Conservation (phyloP, 2,797 vertebrate species). For the Simalia tracyae region DNA sequence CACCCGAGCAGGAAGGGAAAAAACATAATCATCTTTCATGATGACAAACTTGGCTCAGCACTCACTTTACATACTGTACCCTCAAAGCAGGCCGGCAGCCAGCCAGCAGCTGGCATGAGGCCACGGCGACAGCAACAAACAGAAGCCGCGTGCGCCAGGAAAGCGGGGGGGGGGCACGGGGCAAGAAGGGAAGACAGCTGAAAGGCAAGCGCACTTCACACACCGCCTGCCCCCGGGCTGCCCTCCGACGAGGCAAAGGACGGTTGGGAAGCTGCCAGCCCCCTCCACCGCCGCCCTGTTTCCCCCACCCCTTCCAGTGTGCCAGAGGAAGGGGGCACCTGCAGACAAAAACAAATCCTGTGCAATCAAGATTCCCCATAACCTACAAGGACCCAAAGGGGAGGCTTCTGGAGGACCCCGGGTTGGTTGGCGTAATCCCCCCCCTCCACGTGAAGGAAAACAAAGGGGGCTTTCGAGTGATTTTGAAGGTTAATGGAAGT, state of each 20-base stretch:
- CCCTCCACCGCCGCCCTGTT: not conserved
- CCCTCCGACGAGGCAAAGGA: not conserved
- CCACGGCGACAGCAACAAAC: slow-evolving; percentile 88
- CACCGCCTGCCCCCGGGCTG: not conserved
- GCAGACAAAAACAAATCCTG: not conserved
- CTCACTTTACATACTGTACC: slow-evolving; percentile 99
- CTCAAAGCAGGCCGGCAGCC: slow-evolving; percentile 77
- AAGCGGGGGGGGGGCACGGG: not conserved
- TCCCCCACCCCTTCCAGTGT: not conserved
- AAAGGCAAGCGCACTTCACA: not conserved
- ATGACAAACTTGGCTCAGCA: slow-evolving; percentile 86
- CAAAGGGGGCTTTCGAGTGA: not conserved
- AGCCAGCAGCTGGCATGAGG: slow-evolving; percentile 82
- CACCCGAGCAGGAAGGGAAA: slow-evolving; percentile 65
- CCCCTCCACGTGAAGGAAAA: not conserved
- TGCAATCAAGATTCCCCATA: not conserved
- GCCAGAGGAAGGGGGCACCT: not conserved
- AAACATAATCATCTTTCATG: slow-evolving; percentile 69
- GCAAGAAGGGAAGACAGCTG: not conserved
- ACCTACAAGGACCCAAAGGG: not conserved
- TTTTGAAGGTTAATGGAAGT: not conserved
- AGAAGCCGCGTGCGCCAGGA: slow-evolving; percentile 71
- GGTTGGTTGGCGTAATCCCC: not conserved
- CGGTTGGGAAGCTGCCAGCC: not conserved
- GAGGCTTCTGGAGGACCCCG: not conserved